Percentiles rank a stretch among this genome's conserved stretches.
These are phyloP conservation scores for Lepidochrysops patricia DNA, from an alignment of 2,888 invertebrate genomes.

Conservation along the genomic window DNA sequence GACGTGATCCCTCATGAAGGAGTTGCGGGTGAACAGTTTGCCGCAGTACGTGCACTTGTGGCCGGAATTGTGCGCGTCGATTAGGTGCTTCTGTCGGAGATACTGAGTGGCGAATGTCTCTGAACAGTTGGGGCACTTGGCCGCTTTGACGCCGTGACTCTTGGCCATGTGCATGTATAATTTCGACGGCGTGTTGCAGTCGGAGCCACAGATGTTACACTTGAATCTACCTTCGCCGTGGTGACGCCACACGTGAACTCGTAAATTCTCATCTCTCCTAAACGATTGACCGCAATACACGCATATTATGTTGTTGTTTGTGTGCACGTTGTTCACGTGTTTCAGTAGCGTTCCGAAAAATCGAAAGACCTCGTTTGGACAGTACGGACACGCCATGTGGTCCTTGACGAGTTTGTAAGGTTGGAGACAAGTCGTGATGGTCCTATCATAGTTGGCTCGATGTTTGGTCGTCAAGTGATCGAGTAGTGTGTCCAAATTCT, in stretches of 20 bases:
- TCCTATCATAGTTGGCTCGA: conserved; percentile 55
- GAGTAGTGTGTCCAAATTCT: conserved; percentile 45
- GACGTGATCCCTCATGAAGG: conserved; percentile 58
- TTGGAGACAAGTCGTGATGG: conserved; percentile 57
- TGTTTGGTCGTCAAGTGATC: conserved; percentile 59
- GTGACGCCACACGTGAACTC: conserved; percentile 63
- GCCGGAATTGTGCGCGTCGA: conserved; percentile 63
- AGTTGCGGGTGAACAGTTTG: conserved; percentile 55
- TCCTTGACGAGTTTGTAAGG: conserved; percentile 57
- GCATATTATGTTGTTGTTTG: conserved; percentile 62
- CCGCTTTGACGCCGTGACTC: conserved; percentile 57
- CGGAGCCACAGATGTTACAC: conserved; percentile 53
- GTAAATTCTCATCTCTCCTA: conserved; percentile 56
- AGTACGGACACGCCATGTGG: conserved; percentile 57
- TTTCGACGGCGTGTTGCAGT: conserved; percentile 62
- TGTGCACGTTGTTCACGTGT: conserved; percentile 61
- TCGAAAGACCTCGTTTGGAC: conserved; percentile 51
- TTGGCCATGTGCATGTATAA: conserved; percentile 66
- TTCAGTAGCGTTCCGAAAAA: conserved; percentile 63
- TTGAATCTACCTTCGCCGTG: conserved; percentile 59
- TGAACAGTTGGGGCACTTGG: conserved; percentile 58
- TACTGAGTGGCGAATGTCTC: conserved; percentile 69
- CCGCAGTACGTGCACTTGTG: conserved; percentile 61
- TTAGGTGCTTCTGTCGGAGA: conserved; percentile 68
- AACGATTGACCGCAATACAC: conserved; percentile 64